Evolutionary conservation across 2,888 invertebrate genomes (phyloP), one percentile per base, ranked within the genome.

Genomic region (Cephonodes hylas): DNA sequence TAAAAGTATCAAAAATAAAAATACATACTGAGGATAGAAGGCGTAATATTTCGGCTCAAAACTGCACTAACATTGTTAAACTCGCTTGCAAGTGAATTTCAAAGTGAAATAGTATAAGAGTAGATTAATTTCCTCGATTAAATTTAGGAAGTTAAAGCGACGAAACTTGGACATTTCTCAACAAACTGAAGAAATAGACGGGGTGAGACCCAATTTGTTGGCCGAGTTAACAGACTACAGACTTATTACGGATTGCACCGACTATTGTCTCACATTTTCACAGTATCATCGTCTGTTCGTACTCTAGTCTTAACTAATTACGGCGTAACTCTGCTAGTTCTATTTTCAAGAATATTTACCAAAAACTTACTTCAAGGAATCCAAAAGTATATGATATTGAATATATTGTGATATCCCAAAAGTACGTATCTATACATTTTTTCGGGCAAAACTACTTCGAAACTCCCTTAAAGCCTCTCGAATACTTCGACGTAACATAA

Each of bases 131-230:
- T 72, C 65, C 64, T 63, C 70, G 70, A 74, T 73, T 70, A 66
- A 70, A 74, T 75, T 77, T 72, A 60, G 67, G 64, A 64, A 76
- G 75, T 75, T 68, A 69, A 63, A 64, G 63, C 67, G 66, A 59
- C 42, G 63, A 53, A 66, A 64, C 68, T 74, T 64, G 64, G 66
- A 65, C 61, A 70, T 73, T 72, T 70, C 68, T 70, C 72, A 70
- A 73, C 72, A 72, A 67, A 67, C 72, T 70, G 42, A 18, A 53
- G 66, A 71, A 67, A 69, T 69, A 64, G 62, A 38, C 13, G 65
- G 65, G 66, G 66, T 68, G 66, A 66, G 64, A 61, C 66, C 67
- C 63, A 63, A 63, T 58, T 64, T 57, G 42, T 59, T 56, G 38
- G 27, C 60, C 57, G 58, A 58, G 59, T 57, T 59, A 64, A 61